Base-by-base conservation (phyloP, 2,888 invertebrate genomes). In the Hydrotaea diabolus region DNA sequence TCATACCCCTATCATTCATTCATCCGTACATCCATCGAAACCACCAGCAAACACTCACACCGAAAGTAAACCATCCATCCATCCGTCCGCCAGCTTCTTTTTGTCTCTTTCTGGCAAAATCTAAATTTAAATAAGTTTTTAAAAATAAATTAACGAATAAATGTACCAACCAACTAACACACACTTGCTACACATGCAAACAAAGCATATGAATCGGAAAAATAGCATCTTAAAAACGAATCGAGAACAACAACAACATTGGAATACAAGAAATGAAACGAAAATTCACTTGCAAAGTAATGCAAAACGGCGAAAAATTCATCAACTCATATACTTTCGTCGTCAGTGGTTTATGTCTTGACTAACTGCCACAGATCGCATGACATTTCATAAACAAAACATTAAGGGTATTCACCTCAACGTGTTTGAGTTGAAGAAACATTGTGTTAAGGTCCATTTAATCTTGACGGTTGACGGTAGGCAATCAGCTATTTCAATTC, bases 271-370 rank as follows among this genome's bases (percentile, higher is more conserved):
- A 15, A 55, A 80, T 53, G 15, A 49, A 64, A n/a, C 39, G 9
- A 73, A 79, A 62, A 64, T 59, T 53, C 17, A 76, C 21, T n/a
- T 23, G 55, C 39, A 74, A 79, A 84, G 74, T 80, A 84, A 75
- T 84, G 53, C 39, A 84, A 77, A 80, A 77, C 64, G n/a, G 57
- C 31, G 74, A 15, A 74, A 43, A 21, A 17, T 49, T n/a, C n/a
- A 26, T 17, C 23, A 36, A 19, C 49, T 13, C 71, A 80, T 72
- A 57, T 55, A 43, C 62, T 74, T 73, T 72, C 36, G 26, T 80
- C 69, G 74, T 69, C 23, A 26, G 17, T 72, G 72, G 72, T 72
- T 72, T 53, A 2, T 31, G 53, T 53, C 72, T 72, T 72, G 0
- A 72, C 72, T 72, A 72, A 72, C 53, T n/a, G 46, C 15, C 36